Conservation (phyloP, 2,888 invertebrate species). For the Mellilla xanthometata region DNA sequence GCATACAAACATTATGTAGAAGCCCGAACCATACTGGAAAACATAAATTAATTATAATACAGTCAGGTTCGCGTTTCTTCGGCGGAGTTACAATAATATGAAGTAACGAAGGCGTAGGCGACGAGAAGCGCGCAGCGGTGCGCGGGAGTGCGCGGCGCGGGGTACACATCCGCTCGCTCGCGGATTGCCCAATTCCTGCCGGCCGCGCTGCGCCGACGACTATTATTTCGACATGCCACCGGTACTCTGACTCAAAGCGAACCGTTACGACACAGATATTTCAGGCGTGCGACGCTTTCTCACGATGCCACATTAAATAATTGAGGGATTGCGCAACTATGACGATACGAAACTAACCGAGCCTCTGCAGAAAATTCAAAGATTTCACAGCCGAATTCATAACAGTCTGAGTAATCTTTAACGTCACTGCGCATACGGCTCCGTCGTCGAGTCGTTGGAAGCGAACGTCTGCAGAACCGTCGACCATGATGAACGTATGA, state of each 20-base stretch:
- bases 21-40: conserved; percentile 44
- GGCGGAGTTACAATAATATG: conserved; percentile 57
- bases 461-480: not conserved
- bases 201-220: conserved; percentile 50
- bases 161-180: conserved; percentile 56
- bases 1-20: conserved; percentile 35
- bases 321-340: conserved; percentile 11
- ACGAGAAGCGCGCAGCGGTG: conserved; percentile 32
- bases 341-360: conserved; percentile 34
- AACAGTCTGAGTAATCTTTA: conserved; percentile 77
- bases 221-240: conserved; percentile 63
- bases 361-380: conserved; percentile 75
- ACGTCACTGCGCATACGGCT: conserved; percentile 75
- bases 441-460: conserved; percentile 16
- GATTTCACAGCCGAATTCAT: conserved; percentile 74
- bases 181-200: conserved; percentile 74
- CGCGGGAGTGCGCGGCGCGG: conserved; percentile 39
- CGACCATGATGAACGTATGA: conserved; percentile 63
- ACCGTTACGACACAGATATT: conserved; percentile 60
- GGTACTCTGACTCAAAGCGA: conserved; percentile 60
- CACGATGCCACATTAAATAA: conserved; percentile 27
- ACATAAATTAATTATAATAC: conserved; percentile 51
- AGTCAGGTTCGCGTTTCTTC: conserved; percentile 52
- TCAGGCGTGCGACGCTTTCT: conserved; percentile 37
- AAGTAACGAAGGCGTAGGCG: conserved; percentile 38